phyloP scores from a whole-genome alignment of 2,113 vertebrate genomes.

The Perca flavescens region DNA sequence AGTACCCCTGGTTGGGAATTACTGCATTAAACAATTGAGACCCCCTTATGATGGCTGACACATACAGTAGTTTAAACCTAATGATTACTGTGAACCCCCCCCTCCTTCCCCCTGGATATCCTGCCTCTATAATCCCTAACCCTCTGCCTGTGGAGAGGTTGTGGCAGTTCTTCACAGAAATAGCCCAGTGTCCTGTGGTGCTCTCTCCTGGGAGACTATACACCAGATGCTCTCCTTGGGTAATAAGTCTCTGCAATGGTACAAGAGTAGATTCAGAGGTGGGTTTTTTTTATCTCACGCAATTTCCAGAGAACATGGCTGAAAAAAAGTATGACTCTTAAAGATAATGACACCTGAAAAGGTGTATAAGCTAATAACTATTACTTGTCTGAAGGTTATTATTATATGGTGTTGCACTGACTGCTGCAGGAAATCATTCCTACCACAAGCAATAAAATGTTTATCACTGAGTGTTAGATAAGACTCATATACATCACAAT shows the following conservation, averaged over 20 bases:
- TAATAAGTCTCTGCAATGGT: neutral
- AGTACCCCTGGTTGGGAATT: no score
- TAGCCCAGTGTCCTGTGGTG: conserved; percentile 14
- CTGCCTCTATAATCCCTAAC: conserved; percentile 13
- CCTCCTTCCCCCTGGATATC: neutral
- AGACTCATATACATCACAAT: no score
- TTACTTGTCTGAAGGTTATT: neutral
- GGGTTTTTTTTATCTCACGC: neutral
- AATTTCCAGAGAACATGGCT: neutral
- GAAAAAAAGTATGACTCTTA: neutral
- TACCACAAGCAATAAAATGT: no score
- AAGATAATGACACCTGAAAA: neutral
- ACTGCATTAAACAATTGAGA: neutral
- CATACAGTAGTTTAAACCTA: neutral
- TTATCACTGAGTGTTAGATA: no score
- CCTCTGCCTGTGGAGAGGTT: conserved; percentile 7
- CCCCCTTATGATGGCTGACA: neutral
- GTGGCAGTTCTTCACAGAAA: conserved; percentile 27
- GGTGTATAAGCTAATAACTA: neutral
- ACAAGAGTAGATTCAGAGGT: neutral
- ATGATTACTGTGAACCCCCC: neutral
- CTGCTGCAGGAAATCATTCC: no score
- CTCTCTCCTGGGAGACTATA: conserved; percentile 20
- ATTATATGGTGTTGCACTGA: no score
- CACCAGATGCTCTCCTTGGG: conserved; percentile 9